Conservation (phyloP, 2,888 invertebrate genomes). For the Kuschelorhynchus macadamiae region DNA sequence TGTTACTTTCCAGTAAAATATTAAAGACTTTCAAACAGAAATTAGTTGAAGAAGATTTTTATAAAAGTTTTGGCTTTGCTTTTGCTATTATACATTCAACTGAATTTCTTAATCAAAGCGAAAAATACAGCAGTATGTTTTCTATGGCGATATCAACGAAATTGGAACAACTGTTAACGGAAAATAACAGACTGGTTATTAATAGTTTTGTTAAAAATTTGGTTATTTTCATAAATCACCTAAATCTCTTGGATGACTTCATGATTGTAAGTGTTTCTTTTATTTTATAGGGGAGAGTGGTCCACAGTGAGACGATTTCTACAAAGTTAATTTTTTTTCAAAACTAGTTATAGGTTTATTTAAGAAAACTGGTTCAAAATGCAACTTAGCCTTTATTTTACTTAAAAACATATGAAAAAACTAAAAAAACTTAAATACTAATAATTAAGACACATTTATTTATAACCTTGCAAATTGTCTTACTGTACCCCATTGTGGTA, state of each 20-base stretch:
- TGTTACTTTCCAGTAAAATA: slow-evolving; percentile 15
- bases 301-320: no score
- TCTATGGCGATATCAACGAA: slow-evolving; percentile 7
- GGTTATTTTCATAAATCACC: slow-evolving; percentile 6
- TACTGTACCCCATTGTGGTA: no score
- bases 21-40: slow-evolving; percentile 16
- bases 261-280: not conserved
- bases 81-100: slow-evolving; percentile 13
- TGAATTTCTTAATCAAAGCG: not conserved
- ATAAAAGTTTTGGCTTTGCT: slow-evolving; percentile 13
- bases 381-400: no score
- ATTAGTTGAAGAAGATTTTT: slow-evolving; percentile 24
- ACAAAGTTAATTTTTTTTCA: no score
- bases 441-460: no score
- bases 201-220: slow-evolving; percentile 20
- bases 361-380: no score
- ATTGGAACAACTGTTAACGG: not conserved
- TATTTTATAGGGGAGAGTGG: not conserved
- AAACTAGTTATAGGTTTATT: no score
- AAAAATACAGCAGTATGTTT: slow-evolving; percentile 2
- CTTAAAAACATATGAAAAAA: no score
- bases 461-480: no score
- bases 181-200: not conserved
- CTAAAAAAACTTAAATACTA: no score
- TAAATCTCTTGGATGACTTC: slow-evolving; percentile 8